Base-by-base conservation (phyloP, 2,113 vertebrate genomes). In the Pseudorasbora parva region DNA sequence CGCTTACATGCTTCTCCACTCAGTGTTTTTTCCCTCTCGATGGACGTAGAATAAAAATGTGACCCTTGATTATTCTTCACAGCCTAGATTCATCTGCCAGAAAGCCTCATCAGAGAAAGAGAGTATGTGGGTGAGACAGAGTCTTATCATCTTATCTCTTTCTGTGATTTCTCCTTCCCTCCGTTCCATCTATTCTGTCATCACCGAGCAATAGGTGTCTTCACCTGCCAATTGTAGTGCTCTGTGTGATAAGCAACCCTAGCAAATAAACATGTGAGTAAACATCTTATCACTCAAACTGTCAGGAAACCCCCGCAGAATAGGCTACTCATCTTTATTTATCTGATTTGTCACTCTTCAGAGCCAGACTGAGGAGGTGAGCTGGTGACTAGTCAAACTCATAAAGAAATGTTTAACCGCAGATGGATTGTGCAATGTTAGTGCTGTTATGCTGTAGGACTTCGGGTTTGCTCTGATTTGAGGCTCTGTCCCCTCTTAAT, bases 21-120 rank as follows among this genome's bases (percentile, higher is more conserved):
- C 89, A 91, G 3, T 43, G 73, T 54, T 68, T 68, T 78, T n/a
- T 51, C n/a, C 5, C 47, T 69, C 62, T 69, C 25, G 5, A 81
- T 56, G 64, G 64, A 54, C 3, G 17, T 15, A 41, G 62, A 95
- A 96, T 95, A 90, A 95, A 95, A 94, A 92, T 86, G 90, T 91
- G 90, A 94, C 93, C 89, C 90, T 92, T 93, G 87, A 88, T 77
- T 66, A 33, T 66, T 68, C 43, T 64, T 80, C 59, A 80, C 60
- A 66, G 78, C 1, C 27, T 14, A 25, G 21, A 30, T 80, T 80
- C 59, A 51, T 80, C 25, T 30, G 25, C 9, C 78, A 49, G 5
- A 66, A 64, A 33, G 78, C 15, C 41, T 64, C 43, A 79, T 85
- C 80, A 84, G 84, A 83, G 59, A 15, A 27, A 83, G 69, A 60